Percentiles rank a stretch among this genome's conserved stretches.
These are phyloP conservation scores for Hylaea fasciaria DNA, from an alignment of 2,888 invertebrate species.

Conservation along the genomic window DNA sequence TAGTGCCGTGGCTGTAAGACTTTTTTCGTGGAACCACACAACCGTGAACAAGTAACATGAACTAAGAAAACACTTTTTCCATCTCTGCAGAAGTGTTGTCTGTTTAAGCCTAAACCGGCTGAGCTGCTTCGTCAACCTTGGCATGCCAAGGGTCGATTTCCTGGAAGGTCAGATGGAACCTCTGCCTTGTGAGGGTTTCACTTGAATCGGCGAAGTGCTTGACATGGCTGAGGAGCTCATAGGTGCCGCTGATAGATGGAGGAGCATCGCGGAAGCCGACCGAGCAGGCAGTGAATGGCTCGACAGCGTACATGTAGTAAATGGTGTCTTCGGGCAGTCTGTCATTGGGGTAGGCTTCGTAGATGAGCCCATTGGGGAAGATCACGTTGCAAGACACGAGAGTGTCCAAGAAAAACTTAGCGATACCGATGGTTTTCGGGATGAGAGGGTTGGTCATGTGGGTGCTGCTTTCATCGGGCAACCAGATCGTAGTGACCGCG, in stretches of 20 bases:
- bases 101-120: not conserved
- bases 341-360: constrained; percentile 54
- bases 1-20: too few relatives aligned
- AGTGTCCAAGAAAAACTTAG: constrained; percentile 50
- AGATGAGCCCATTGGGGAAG: constrained; percentile 52
- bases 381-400: constrained; percentile 55
- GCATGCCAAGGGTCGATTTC: constrained; percentile 20
- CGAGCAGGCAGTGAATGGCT: constrained; percentile 52
- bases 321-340: constrained; percentile 33
- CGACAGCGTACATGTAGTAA: constrained; percentile 31
- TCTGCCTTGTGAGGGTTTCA: constrained; percentile 50
- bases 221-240: constrained; percentile 56
- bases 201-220: constrained; percentile 42
- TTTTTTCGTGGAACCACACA: not conserved
- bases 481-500: constrained; percentile 44
- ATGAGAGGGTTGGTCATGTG: constrained; percentile 49
- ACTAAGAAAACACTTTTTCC: not conserved
- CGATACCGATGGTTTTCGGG: constrained; percentile 49
- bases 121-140: not conserved
- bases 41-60: not conserved
- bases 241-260: constrained; percentile 53
- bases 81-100: not conserved
- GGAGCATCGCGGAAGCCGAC: constrained; percentile 51
- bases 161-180: constrained; percentile 52
- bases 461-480: constrained; percentile 46